Conservation (phyloP, 2,888 invertebrate species). For the Pseudolycoriella hygida region DNA sequence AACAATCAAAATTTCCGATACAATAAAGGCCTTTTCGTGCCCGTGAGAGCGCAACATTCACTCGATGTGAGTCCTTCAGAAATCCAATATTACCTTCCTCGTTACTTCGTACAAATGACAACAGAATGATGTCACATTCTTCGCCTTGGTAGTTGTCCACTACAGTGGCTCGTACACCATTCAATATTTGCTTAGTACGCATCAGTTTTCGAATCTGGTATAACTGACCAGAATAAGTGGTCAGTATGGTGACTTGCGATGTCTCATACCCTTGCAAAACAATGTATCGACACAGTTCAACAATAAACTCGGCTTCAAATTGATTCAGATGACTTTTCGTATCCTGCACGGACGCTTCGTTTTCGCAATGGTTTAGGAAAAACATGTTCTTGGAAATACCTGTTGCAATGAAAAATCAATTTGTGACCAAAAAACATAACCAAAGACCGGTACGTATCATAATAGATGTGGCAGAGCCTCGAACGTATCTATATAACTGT, state of each 20-base stretch:
- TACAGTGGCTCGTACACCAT: constrained; percentile 39
- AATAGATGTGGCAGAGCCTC: too few species aligned
- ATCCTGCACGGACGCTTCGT: neutral
- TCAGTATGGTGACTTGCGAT: constrained; percentile 40
- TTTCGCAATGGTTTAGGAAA: neutral
- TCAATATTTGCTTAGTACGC: constrained; percentile 16
- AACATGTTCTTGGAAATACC: constrained; percentile 3
- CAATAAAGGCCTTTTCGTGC: constrained; percentile 45
- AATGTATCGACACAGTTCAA: constrained; percentile 4
- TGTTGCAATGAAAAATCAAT: too few species aligned
- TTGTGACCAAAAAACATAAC: too few species aligned
- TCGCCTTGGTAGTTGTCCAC: constrained; percentile 63
- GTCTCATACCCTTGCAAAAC: constrained; percentile 3
- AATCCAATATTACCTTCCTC: constrained; percentile 44
- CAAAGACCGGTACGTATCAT: too few species aligned
- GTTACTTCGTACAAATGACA: constrained; percentile 56
- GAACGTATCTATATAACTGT: too few species aligned
- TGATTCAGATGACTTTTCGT: constrained; percentile 2
- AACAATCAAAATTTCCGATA: constrained; percentile 44
- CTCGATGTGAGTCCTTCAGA: constrained; percentile 40
- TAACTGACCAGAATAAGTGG: constrained; percentile 50
- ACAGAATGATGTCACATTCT: constrained; percentile 50
- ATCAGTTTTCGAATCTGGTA: constrained; percentile 3
- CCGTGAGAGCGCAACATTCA: constrained; percentile 52
- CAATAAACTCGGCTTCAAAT: constrained; percentile 3